Evolutionary conservation across 2,113 vertebrate species (phyloP).

Genomic region (Lasiurus borealis): DNA sequence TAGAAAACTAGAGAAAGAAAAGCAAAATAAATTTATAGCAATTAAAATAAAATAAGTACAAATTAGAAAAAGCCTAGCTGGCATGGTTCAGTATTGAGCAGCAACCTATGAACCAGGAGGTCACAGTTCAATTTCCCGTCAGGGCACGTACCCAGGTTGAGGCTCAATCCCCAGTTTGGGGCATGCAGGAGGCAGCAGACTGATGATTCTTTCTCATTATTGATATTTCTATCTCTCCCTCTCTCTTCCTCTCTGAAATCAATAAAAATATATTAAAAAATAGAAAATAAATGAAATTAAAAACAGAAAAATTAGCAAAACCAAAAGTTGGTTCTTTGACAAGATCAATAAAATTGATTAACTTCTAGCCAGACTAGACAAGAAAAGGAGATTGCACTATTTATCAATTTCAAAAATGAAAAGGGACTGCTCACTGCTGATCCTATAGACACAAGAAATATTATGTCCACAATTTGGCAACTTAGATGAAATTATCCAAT

Average conservation of each 20-base stretch:
- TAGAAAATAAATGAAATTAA: background rate
- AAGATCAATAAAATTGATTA: background rate
- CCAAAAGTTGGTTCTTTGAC: background rate
- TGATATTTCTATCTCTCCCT: too few species aligned
- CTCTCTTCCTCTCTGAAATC: too few species aligned
- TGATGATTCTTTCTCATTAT: too few species aligned
- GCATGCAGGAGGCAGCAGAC: too few species aligned
- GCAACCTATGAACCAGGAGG: too few species aligned
- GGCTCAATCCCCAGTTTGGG: too few species aligned
- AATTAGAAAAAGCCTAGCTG: background rate
- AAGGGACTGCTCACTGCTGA: background rate
- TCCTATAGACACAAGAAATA: background rate
- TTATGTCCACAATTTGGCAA: background rate
- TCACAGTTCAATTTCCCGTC: too few species aligned
- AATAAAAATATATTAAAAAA: background rate
- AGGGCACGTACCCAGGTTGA: too few species aligned
- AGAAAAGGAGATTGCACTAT: background rate
- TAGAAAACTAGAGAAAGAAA: conserved; percentile 8
- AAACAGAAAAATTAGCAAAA: background rate
- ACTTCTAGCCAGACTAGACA: background rate
- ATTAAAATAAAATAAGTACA: background rate
- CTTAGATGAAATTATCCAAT: background rate
- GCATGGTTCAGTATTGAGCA: too few species aligned
- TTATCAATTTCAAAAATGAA: background rate
- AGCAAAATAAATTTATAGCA: background rate